Evolutionary conservation across 2,797 vertebrate species (phyloP), one percentile per base, ranked within the genome.

Genomic region (Etheostoma nigrum): DNA sequence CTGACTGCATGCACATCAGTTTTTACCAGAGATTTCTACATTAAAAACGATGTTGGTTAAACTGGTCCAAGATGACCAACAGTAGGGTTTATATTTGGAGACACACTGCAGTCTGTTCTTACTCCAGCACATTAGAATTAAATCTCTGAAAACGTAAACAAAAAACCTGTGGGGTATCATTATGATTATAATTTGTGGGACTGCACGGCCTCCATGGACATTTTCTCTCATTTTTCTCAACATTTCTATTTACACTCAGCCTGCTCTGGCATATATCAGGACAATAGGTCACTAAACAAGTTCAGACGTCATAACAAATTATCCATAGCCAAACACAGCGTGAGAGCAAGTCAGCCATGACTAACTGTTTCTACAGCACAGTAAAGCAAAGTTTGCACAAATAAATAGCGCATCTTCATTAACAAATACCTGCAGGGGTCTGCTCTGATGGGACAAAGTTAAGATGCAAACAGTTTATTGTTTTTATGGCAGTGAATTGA

Each of bases 201-300:
- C 88, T 78, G 49, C 36, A 16, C 49, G 67, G 81, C 81, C 79
- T 79, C 78, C 21, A 2, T 19, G 21, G 81, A 78, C 68, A 48
- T 69, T 70, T 83, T 62, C 72, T 84, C 74, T 83, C 82, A 60
- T 86, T 86, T 79, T 79, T 89, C 87, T 86, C 70, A 67, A 74
- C 76, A 68, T 83, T 87, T 85, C 54, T 91, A 91, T 90, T 90
- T 91, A 88, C 81, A 78, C 76, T 85, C 59, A 2, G 73, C n/a
- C 74, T 66, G 86, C 83, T 92, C 93, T 91, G 92, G 90, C 60
- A 79, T 83, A 68, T 30, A 88, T 93, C 90, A 90, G 67, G 74
- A 88, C 86, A 68, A 80, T 86, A 84, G 86, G 87, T 91, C 88
- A 83, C 68, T 61, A 76, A 81, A 92, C 74, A 85, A 81, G 77